phyloP scores from a whole-genome alignment of 2,888 invertebrate species.

The Boloria selene region DNA sequence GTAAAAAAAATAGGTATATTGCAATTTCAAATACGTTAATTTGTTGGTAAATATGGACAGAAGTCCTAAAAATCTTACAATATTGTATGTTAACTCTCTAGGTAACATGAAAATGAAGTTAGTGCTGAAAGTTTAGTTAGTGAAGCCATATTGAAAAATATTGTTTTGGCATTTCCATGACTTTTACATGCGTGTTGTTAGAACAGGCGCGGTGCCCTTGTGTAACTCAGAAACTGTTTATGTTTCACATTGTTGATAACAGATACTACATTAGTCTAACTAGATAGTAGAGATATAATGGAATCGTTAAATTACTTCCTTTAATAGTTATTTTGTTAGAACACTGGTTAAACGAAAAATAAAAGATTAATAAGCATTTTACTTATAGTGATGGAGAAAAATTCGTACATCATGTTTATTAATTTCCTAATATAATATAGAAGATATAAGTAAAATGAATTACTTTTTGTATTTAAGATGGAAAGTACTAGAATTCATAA shows the following conservation, averaged over 20 bases:
- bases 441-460: not conserved
- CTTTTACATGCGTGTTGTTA: slow-evolving; percentile 31
- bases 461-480: not conserved
- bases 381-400: not conserved
- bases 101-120: no score
- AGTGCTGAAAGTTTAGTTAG: no score
- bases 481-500: not conserved
- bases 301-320: slow-evolving; percentile 9
- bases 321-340: slow-evolving; percentile 1
- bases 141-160: not conserved
- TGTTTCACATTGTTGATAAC: slow-evolving; percentile 47
- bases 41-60: no score
- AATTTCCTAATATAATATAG: no score
- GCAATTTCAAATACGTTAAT: no score
- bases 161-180: slow-evolving; percentile 18
- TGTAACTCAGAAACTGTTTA: slow-evolving; percentile 50
- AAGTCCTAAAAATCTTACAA: no score
- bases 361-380: no score
- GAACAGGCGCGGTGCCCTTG: slow-evolving; percentile 52
- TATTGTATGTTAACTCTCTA: no score
- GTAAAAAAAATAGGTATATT: no score
- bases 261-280: slow-evolving; percentile 28
- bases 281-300: slow-evolving; percentile 19
- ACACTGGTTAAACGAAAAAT: no score
- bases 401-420: no score